Base-by-base conservation (phyloP, 2,888 invertebrate species). In the Leucozona laternaria region DNA sequence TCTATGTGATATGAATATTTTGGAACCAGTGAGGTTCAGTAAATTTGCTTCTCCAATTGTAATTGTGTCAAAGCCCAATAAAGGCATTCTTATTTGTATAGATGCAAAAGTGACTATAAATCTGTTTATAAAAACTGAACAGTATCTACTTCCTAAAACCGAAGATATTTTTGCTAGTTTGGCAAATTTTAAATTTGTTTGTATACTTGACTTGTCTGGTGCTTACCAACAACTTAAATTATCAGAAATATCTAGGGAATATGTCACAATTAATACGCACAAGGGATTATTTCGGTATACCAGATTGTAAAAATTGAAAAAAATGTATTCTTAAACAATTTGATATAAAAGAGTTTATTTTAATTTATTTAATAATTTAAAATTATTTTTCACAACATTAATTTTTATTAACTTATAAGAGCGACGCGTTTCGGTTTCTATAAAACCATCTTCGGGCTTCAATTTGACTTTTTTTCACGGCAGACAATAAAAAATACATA, bases 1-100 rank as follows among this genome's bases (percentile, higher is more conserved):
- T 25, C 64, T 89, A 62, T 83, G 87, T 55, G 50, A 79, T 10
- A 22, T 75, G 10, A 88, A 88, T n/a, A 88, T 89, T 60, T 73
- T 90, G 40, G 28, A 31, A n/a, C 86, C 88, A 60, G 53, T 53
- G n/a, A 55, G 77, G 66, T 73, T 73, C 85, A 89, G 88, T n/a
- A n/a, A n/a, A n/a, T 90, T 89, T 89, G 89, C 89, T 13, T 88
- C 88, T 48, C 90, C 90, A 7, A 89, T 91, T 31, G 90, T 91
- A 0, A 53, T 90, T 48, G 90, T 90, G 4, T 89, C 89, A 28
- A 90, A 91, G 70, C 73, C 79, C 53, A 76, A 79, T 64, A 71
- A 75, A 31, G 28, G 45, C 11, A 58, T 73, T 28, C 31, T 90
- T 58, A 88, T 91, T 25, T 90, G 90, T 88, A 88, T 89, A 1